Conservation (phyloP, 1,140 invertebrate genomes). For the Streblospio benedicti region DNA sequence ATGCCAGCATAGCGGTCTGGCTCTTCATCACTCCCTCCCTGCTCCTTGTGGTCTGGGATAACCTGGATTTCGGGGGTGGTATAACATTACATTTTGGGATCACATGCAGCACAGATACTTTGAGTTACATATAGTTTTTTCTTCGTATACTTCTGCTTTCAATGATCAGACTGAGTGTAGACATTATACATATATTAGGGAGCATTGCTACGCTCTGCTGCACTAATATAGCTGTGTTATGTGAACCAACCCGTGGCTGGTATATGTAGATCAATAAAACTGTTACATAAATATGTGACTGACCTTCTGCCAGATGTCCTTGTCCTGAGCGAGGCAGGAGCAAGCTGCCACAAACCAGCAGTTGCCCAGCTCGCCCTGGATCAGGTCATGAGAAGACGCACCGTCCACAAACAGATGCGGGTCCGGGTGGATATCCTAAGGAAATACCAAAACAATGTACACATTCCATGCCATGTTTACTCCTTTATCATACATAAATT, state of each 20-base stretch:
- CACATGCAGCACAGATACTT: not conserved
- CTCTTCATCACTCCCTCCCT: slow-evolving; percentile 45
- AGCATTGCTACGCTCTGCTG: not conserved
- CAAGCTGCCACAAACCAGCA: slow-evolving; percentile 20
- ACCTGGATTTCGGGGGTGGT: slow-evolving; percentile 22
- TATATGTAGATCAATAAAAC: slow-evolving; percentile 5
- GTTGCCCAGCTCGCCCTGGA: slow-evolving; percentile 51
- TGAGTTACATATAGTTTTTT: not conserved
- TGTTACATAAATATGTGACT: slow-evolving; percentile 9
- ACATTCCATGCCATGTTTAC: not conserved
- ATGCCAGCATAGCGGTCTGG: slow-evolving; percentile 32
- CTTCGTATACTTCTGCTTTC: not conserved
- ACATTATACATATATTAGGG: not conserved
- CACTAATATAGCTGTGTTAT: not conserved
- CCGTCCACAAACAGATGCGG: slow-evolving; percentile 54
- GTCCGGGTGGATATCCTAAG: slow-evolving; percentile 51
- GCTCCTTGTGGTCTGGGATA: slow-evolving; percentile 35
- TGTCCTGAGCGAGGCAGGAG: not conserved
- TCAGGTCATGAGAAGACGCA: slow-evolving; percentile 52
- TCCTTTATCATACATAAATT: too few relatives aligned
- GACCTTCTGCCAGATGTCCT: not conserved
- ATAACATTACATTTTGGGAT: not conserved
- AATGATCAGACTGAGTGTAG: not conserved
- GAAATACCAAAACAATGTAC: not conserved
- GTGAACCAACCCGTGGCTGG: not conserved